These are phyloP conservation scores for Alethe castanea DNA, from an alignment of 2,113 vertebrate species.

Conservation along the genomic window DNA sequence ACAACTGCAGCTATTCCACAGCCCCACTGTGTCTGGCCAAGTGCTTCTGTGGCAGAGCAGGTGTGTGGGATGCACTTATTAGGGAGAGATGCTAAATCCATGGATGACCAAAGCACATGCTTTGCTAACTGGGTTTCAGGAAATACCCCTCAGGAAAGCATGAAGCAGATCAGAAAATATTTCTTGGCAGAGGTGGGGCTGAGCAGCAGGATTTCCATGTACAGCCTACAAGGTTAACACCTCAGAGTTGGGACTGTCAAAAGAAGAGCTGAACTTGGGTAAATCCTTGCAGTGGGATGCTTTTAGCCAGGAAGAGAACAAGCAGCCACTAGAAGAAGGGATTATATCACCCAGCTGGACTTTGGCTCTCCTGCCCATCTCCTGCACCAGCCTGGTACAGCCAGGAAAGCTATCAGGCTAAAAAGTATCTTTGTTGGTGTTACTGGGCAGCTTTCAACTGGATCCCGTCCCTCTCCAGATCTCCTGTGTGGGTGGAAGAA, in stretches of 20 bases:
- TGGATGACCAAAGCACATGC: neutral
- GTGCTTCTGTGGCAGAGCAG: conserved; percentile 26
- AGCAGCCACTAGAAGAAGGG: neutral
- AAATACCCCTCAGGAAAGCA: neutral
- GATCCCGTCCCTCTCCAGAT: neutral
- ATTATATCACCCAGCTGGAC: neutral
- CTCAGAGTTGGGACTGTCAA: neutral
- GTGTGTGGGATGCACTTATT: conserved; percentile 13
- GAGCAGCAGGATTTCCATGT: neutral
- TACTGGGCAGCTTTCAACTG: neutral
- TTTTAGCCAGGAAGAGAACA: neutral
- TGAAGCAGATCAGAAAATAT: neutral
- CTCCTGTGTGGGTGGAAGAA: neutral
- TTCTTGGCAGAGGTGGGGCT: neutral
- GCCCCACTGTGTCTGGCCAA: neutral
- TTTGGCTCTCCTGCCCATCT: neutral
- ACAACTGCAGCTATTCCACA: neutral
- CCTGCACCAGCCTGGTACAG: neutral
- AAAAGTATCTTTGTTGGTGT: neutral
- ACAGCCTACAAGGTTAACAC: neutral
- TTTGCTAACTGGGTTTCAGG: neutral
- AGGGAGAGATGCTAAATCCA: neutral
- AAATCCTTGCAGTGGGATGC: neutral
- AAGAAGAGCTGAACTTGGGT: neutral
- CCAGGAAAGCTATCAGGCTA: neutral